Conservation (phyloP, 2,797 vertebrate species). For the Lacerta agilis region DNA sequence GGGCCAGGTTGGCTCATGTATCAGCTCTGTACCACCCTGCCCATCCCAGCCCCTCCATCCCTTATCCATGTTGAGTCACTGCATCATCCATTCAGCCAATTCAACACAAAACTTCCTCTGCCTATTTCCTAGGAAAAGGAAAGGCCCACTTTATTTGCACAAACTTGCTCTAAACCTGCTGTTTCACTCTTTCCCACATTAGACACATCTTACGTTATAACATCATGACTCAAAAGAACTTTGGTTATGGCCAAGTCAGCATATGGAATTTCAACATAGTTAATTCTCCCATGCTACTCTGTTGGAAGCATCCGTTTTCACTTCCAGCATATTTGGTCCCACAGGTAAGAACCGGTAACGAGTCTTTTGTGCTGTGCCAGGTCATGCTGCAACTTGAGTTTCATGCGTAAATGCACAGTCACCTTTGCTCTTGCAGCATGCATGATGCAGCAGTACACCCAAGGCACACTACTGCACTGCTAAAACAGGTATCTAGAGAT, state of each 20-base stretch:
- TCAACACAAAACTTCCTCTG: neutral
- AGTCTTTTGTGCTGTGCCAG: neutral
- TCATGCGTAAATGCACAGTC: neutral
- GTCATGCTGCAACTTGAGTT: constrained; percentile 14
- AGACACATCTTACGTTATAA: neutral
- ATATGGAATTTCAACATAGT: neutral
- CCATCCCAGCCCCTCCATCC: neutral
- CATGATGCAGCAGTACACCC: neutral
- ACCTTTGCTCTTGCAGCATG: constrained; percentile 5
- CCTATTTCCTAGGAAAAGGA: neutral
- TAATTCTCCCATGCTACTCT: neutral
- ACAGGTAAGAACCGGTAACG: neutral
- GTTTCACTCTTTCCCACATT: neutral
- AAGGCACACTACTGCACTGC: neutral
- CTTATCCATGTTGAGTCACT: neutral
- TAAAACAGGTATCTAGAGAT: neutral
- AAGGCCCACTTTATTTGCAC: neutral
- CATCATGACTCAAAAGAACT: constrained; percentile 4
- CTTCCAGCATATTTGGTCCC: neutral
- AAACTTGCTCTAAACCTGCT: neutral
- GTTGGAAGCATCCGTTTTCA: neutral
- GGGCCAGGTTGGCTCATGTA: neutral
- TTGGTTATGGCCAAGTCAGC: neutral
- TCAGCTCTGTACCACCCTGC: neutral
- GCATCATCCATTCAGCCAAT: neutral